Evolutionary conservation across 2,113 vertebrate genomes (phyloP).

Genomic region (Rallus limicola): DNA sequence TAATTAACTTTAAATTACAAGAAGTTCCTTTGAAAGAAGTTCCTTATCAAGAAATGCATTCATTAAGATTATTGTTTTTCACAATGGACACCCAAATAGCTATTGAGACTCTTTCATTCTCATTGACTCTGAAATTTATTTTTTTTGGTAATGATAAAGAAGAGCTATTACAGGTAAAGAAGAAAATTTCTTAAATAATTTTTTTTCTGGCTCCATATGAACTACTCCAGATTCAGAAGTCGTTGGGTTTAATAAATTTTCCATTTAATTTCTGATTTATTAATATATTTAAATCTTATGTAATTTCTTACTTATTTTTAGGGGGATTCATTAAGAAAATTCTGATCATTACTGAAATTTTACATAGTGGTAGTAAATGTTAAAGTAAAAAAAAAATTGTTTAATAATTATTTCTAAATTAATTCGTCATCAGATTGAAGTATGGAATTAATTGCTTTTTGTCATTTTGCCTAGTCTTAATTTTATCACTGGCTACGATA

Average conservation of each 20-base stretch:
- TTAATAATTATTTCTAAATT: not conserved
- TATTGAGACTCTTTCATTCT: not conserved
- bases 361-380: not conserved
- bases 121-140: constrained; percentile 16
- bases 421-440: not conserved
- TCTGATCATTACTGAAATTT: constrained; percentile 21
- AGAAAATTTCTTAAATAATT: not conserved
- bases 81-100: not conserved
- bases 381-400: constrained; percentile 34
- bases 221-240: not conserved
- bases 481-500: not conserved
- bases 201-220: not conserved
- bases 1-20: constrained; percentile 68
- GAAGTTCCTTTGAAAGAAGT: constrained; percentile 35
- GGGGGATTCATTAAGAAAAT: not conserved
- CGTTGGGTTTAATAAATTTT: constrained; percentile 6
- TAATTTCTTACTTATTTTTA: not conserved
- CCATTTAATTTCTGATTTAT: not conserved
- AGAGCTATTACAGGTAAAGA: not conserved
- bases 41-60: constrained; percentile 26
- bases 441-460: not conserved
- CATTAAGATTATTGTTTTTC: constrained; percentile 41
- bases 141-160: not conserved
- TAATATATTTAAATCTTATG: not conserved
- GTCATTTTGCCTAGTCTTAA: not conserved